These are phyloP conservation scores for Drosophila lowei DNA, from an alignment of 1,140 invertebrate species.

Conservation along the genomic window DNA sequence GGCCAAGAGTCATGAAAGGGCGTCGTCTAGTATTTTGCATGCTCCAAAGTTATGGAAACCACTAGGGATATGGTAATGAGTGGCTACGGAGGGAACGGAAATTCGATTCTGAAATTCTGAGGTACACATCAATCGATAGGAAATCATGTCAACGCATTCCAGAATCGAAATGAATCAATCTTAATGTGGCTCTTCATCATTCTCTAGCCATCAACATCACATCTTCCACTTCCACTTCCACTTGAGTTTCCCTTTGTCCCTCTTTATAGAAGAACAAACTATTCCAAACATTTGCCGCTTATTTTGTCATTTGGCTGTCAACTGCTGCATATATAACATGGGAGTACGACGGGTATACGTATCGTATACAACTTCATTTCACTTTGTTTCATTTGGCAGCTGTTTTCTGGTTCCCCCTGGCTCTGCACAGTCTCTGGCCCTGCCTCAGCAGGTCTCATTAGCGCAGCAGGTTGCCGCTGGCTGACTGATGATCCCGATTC, in stretches of 20 bases:
- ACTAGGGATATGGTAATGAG: too few species aligned
- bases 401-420: conserved; percentile 35
- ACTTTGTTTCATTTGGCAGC: conserved; percentile 67
- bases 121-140: not conserved
- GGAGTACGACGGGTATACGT: not conserved
- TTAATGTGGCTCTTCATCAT: conserved; percentile 11
- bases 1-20: conserved; percentile 8
- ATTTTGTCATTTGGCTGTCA: conserved; percentile 80
- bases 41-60: not conserved
- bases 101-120: not conserved
- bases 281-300: conserved; percentile 73
- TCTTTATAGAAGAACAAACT: conserved; percentile 49
- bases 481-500: conserved; percentile 17
- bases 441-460: conserved; percentile 73
- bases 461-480: conserved; percentile 70
- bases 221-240: conserved; percentile 2
- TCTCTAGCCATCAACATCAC: conserved; percentile 1
- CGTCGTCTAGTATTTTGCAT: conserved; percentile 12
- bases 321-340: conserved; percentile 47
- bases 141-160: not conserved
- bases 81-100: too few species aligned
- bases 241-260: conserved; percentile 47
- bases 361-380: conserved; percentile 63
- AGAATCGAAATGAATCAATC: conserved; percentile 35
- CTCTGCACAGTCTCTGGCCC: conserved; percentile 2